Percentiles rank a stretch among this genome's conserved stretches.
Conservation (phyloP, 92 coral and sea anemone genomes). For the Epizoanthus ramosus region DNA sequence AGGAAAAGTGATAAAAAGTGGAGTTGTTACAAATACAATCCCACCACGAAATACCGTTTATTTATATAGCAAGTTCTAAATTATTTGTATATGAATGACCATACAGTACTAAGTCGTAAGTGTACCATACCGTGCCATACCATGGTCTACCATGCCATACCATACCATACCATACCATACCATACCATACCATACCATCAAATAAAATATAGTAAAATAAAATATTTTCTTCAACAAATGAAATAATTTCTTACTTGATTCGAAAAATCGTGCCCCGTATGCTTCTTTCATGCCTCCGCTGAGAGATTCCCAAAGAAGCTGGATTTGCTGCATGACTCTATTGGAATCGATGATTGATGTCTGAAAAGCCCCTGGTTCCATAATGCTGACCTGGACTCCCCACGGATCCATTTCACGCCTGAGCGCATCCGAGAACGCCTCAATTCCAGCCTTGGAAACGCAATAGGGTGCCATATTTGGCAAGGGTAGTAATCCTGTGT, state of each 20-base stretch:
- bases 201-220: no score
- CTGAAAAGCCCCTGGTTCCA: slow-evolving; percentile 58
- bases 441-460: slow-evolving; percentile 45
- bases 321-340: slow-evolving; percentile 28
- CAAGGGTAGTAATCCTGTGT: slow-evolving; percentile 43
- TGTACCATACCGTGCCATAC: no score
- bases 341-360: slow-evolving; percentile 38
- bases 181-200: no score
- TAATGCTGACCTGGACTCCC: slow-evolving; percentile 42
- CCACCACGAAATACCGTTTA: no score
- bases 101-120: no score
- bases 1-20: neutral
- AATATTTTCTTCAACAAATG: neutral
- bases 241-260: slow-evolving; percentile 35
- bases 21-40: no score
- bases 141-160: no score
- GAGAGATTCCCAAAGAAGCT: slow-evolving; percentile 41
- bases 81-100: no score
- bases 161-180: no score
- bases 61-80: no score
- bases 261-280: slow-evolving; percentile 45
- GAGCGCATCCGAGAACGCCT: slow-evolving; percentile 53
- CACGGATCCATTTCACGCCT: slow-evolving; percentile 51
- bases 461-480: slow-evolving; percentile 56
- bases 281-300: slow-evolving; percentile 36